These are phyloP conservation scores for Hucho hucho DNA, from an alignment of 2,113 vertebrate species.

Conservation along the genomic window DNA sequence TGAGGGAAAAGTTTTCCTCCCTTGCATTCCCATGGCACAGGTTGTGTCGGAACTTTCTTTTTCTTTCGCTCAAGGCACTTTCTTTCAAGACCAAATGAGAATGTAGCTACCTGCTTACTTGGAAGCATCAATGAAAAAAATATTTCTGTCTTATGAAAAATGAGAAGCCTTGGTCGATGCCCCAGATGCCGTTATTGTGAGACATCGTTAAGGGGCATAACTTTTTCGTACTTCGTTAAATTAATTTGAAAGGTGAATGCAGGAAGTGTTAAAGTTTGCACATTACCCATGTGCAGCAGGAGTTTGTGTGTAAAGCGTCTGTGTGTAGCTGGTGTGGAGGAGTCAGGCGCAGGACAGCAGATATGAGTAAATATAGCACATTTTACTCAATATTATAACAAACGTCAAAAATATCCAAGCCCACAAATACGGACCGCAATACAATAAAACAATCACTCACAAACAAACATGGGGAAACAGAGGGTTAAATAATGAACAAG, in stretches of 20 bases:
- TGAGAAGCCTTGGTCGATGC: constrained; percentile 32
- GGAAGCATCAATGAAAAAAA: constrained; percentile 51
- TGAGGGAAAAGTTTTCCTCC: constrained; percentile 46
- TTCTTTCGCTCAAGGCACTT: constrained; percentile 43
- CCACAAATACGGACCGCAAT: too few relatives aligned
- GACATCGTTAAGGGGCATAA: background rate
- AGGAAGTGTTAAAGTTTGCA: background rate
- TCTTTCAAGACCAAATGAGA: constrained; percentile 51
- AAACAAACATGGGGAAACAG: too few relatives aligned
- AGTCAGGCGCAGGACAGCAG: too few relatives aligned
- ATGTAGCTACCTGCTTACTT: constrained; percentile 57
- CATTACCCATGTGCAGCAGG: too few relatives aligned
- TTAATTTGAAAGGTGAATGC: background rate
- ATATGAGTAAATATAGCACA: too few relatives aligned
- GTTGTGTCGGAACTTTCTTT: constrained; percentile 4
- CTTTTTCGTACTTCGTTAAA: background rate
- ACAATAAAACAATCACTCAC: too few relatives aligned
- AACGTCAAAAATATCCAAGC: too few relatives aligned
- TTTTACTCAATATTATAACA: too few relatives aligned
- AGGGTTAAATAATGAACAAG: too few relatives aligned
- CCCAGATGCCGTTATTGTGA: constrained; percentile 11
- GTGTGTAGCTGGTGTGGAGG: too few relatives aligned
- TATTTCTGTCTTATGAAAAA: constrained; percentile 46
- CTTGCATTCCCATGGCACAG: constrained; percentile 45
- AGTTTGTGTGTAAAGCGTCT: too few relatives aligned